phyloP scores from a whole-genome alignment of 2,797 vertebrate species.

The Phylloscopus collybita region DNA sequence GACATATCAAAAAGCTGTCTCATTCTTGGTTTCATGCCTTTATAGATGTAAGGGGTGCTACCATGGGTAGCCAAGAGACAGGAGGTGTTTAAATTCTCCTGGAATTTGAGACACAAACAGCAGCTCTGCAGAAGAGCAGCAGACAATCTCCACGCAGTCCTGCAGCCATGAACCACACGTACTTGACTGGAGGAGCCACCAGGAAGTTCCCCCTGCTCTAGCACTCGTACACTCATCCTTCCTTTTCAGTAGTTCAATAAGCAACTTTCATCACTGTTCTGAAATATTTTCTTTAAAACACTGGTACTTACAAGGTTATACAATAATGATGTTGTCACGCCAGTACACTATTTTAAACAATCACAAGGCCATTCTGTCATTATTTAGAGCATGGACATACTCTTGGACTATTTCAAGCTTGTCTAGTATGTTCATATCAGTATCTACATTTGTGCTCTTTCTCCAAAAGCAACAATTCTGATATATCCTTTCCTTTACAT shows the following conservation, averaged over 20 bases:
- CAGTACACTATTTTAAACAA: neutral
- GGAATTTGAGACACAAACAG: neutral
- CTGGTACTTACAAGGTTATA: neutral
- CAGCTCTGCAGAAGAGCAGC: neutral
- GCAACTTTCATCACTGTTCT: neutral
- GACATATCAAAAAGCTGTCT: neutral
- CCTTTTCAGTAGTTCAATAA: neutral
- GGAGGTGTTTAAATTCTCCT: neutral
- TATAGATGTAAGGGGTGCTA: neutral
- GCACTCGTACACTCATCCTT: neutral
- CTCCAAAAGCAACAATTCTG: neutral
- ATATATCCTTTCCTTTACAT: neutral
- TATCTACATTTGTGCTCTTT: neutral
- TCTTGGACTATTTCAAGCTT: neutral
- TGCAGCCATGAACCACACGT: fast-evolving
- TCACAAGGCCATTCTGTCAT: neutral
- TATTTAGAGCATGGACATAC: neutral
- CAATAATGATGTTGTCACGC: neutral
- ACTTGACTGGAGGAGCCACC: neutral
- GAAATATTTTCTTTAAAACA: neutral
- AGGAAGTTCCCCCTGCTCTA: neutral
- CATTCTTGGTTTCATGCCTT: neutral
- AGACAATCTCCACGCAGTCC: neutral
- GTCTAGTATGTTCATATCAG: neutral
- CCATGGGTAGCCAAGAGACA: neutral